Percentiles rank a stretch among this genome's conserved stretches.
phyloP scores from a whole-genome alignment of 2,797 vertebrate species.

The Lacerta agilis region DNA sequence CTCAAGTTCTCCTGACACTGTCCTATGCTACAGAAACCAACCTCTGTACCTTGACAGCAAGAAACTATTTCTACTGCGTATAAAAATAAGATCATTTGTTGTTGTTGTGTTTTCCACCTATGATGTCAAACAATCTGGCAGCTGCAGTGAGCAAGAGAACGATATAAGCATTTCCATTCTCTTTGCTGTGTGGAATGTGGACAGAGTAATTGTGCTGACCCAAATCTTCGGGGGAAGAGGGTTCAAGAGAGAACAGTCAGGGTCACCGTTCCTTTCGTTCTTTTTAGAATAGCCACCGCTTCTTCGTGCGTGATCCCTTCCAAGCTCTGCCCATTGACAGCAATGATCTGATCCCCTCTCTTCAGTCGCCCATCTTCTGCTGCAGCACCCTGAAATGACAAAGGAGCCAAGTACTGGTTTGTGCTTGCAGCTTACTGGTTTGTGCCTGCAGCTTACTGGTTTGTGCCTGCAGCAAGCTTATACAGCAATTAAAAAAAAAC shows the following conservation, averaged over 20 bases:
- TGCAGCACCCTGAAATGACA: constrained; percentile 89
- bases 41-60: constrained; percentile 22
- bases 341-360: constrained; percentile 96
- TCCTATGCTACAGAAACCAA: constrained; percentile 21
- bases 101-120: constrained; percentile 17
- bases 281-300: constrained; percentile 93
- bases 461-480: background rate
- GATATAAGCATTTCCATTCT: constrained; percentile 34
- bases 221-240: background rate
- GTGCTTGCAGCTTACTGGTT: background rate
- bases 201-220: background rate
- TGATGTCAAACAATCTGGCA: constrained; percentile 19
- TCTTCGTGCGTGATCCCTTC: constrained; percentile 97
- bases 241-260: constrained; percentile 91
- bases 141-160: background rate
- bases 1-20: background rate
- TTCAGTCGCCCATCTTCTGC: constrained; percentile 95
- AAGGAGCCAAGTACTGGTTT: constrained; percentile 5
- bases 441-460: fast-evolving
- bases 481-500: background rate
- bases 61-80: constrained; percentile 46
- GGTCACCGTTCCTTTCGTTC: constrained; percentile 94
- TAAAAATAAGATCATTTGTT: constrained; percentile 47
- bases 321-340: constrained; percentile 93
- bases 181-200: constrained; percentile 22